Conservation (phyloP, 2,888 invertebrate genomes). For the Plebejus melissa region DNA sequence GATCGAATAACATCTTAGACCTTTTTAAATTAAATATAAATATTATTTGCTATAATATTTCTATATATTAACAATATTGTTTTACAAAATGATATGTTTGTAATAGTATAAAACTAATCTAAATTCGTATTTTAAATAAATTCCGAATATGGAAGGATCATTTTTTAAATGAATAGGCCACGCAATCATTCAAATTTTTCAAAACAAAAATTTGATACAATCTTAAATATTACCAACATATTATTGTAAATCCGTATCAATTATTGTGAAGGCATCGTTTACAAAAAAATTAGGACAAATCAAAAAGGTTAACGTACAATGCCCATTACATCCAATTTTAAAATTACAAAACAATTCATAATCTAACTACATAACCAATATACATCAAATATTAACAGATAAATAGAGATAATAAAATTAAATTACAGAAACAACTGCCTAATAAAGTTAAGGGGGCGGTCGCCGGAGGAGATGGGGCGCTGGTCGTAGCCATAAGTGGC, state of each 20-base stretch:
- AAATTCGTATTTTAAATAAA: slow-evolving; percentile 35
- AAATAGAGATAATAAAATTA: background rate
- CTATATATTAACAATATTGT: slow-evolving; percentile 25
- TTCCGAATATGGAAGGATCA: slow-evolving; percentile 40
- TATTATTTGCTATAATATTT: slow-evolving; percentile 21
- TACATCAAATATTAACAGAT: slow-evolving; percentile 6
- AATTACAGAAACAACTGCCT: slow-evolving; percentile 61
- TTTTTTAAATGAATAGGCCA: slow-evolving; percentile 37
- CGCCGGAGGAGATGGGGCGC: slow-evolving; percentile 54
- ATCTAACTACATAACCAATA: slow-evolving; percentile 17
- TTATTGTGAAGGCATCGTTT: slow-evolving; percentile 20
- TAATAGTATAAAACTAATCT: slow-evolving; percentile 37
- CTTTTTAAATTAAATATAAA: slow-evolving; percentile 18
- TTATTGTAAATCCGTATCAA: slow-evolving; percentile 12
- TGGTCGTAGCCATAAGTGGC: slow-evolving; percentile 40
- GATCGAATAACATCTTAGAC: background rate
- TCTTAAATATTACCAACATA: slow-evolving; percentile 12
- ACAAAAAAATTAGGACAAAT: background rate
- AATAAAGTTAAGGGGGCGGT: slow-evolving; percentile 64
- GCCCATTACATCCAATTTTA: slow-evolving; percentile 6
- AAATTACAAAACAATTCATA: background rate
- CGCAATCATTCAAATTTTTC: slow-evolving; percentile 31
- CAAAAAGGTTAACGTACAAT: background rate
- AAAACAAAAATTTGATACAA: slow-evolving; percentile 18
- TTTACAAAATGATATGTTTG: slow-evolving; percentile 28